phyloP scores from a whole-genome alignment of 92 coral and sea anemone species.

The Palythoa heliodiscus region DNA sequence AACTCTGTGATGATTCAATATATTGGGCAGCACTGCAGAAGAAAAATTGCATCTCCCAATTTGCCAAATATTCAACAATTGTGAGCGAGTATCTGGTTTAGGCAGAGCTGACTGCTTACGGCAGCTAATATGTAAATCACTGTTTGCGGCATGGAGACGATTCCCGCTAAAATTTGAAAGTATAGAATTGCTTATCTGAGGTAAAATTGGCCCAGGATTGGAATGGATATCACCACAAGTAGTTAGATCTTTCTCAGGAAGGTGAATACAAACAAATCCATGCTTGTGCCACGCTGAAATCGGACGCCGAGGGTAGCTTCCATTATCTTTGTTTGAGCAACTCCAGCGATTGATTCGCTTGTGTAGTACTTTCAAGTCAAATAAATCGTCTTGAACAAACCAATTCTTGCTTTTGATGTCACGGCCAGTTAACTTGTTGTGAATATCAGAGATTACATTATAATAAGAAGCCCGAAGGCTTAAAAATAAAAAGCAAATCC shows the following conservation, averaged over 20 bases:
- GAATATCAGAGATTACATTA: too few relatives aligned
- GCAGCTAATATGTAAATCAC: constrained; percentile 12
- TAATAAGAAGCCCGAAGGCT: too few relatives aligned
- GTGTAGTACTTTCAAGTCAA: constrained; percentile 9
- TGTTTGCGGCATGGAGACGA: constrained; percentile 9
- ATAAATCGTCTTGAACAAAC: constrained; percentile 9
- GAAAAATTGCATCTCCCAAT: too few relatives aligned
- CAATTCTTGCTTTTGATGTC: constrained; percentile 6
- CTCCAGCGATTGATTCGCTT: constrained; percentile 12
- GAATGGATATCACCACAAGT: neutral
- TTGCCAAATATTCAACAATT: neutral
- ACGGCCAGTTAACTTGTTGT: neutral
- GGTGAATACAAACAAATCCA: too few relatives aligned
- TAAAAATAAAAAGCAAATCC: too few relatives aligned
- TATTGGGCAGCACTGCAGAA: neutral
- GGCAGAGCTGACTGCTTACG: constrained; percentile 1
- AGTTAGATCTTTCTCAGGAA: too few relatives aligned
- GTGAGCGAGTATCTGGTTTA: constrained; percentile 5
- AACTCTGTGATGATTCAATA: constrained; percentile 3
- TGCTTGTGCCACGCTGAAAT: too few relatives aligned
- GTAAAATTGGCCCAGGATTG: constrained; percentile 20
- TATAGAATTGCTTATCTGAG: neutral
- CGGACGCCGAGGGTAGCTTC: neutral
- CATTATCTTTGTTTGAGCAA: constrained; percentile 9
- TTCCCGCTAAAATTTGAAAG: constrained; percentile 8